These are phyloP conservation scores for Pseudomyrmex cubaensis DNA, from an alignment of 1,140 invertebrate genomes.

Conservation along the genomic window DNA sequence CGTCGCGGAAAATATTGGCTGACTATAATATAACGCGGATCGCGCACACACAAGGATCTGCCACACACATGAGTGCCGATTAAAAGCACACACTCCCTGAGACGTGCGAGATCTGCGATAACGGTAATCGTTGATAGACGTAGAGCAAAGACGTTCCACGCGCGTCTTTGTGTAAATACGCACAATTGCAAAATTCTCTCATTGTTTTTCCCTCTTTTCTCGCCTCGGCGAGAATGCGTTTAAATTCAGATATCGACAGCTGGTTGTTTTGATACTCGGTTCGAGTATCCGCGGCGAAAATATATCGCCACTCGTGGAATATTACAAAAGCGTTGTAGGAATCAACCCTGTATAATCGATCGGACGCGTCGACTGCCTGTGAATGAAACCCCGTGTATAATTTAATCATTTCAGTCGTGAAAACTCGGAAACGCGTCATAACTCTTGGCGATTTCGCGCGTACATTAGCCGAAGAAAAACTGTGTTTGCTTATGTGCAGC, in stretches of 20 bases:
- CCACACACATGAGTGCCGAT: background rate
- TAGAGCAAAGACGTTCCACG: background rate
- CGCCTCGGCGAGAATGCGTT: too few species aligned
- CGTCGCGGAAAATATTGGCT: conserved; percentile 23
- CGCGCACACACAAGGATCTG: conserved; percentile 10
- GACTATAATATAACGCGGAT: background rate
- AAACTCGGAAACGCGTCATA: conserved; percentile 44
- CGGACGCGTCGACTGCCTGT: background rate
- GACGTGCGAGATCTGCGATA: background rate
- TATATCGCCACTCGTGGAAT: background rate
- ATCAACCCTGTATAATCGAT: background rate
- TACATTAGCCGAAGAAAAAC: conserved; percentile 65
- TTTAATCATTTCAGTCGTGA: conserved; percentile 47
- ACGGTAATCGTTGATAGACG: background rate
- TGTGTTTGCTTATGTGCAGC: conserved; percentile 50
- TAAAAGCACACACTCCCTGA: background rate
- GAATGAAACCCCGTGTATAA: conserved; percentile 26
- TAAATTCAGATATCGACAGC: too few species aligned
- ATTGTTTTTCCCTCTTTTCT: too few species aligned
- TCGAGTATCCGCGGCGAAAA: background rate
- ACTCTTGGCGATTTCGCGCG: conserved; percentile 51
- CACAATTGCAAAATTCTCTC: background rate
- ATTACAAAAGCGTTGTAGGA: background rate
- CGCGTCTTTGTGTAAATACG: background rate
- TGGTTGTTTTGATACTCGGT: too few species aligned